Base-by-base conservation (phyloP, 2,888 invertebrate species). In the Euplagia quadripunctaria region DNA sequence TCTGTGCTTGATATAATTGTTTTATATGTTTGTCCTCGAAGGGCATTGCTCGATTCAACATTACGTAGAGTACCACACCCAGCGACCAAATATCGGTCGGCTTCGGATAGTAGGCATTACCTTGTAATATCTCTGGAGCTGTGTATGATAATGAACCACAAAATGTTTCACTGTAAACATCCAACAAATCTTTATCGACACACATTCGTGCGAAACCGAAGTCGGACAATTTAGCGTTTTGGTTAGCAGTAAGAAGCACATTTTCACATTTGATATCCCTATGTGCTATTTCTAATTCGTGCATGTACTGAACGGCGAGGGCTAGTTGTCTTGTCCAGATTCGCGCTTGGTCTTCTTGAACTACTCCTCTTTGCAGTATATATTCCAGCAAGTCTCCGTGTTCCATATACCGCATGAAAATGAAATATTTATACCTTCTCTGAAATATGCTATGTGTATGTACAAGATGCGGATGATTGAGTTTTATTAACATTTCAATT, bases 121-220 rank as follows among this genome's bases (percentile, higher is more conserved):
- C 98, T 80, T 97, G 96, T n/a, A 98, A 94, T 76, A 99, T 97
- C 93, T 99, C 98, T 0, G 98, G 98, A 0, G 98, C 98, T 0
- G 98, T 98, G 87, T 99, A 99, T 0, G 98, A 98, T 31, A 98
- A 93, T 0, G 98, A 98, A 0, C 98, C 98, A 88, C 98, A 98
- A 89, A 97, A 98, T 0, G 98, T 98, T 84, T 97, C 97, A 85
- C 98, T 98, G 70, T 97, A 93, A 20, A 97, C 90, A 49, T 95
- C 93, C 72, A 88, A 92, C 64, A 91, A 86, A 72, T 90, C 89
- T 68, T 92, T 91, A 79, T 96, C 94, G 31, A 96, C 91, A 80
- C 94, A 94, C 66, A 86, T 80, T 8, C 96, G 96, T 0, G 98
- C 97, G 89, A 98, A 98, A 5, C 98, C 98, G 87, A 98, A 98